These are phyloP conservation scores for Sycobia sp. DNA, from an alignment of 1,140 invertebrate species.

Conservation along the genomic window DNA sequence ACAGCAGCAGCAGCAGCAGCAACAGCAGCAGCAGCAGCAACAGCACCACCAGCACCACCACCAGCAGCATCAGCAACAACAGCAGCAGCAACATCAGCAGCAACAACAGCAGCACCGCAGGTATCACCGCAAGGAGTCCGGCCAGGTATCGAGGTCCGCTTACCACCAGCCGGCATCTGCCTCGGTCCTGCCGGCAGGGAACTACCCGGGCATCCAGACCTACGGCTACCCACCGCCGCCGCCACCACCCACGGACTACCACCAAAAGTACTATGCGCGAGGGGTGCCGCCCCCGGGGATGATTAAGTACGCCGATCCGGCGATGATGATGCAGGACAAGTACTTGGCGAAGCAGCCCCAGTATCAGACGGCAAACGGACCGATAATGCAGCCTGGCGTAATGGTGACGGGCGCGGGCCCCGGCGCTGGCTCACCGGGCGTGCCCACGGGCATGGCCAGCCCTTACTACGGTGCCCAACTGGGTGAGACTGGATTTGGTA, in stretches of 20 bases:
- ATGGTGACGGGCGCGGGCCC: conserved; percentile 39
- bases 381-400: conserved; percentile 41
- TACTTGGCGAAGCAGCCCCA: conserved; percentile 48
- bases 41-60: conserved; percentile 8
- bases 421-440: conserved; percentile 35
- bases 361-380: conserved; percentile 44
- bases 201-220: conserved; percentile 49
- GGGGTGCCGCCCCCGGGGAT: conserved; percentile 42
- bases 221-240: background rate
- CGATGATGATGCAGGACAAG: conserved; percentile 46
- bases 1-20: conserved; percentile 25
- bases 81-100: conserved; percentile 18
- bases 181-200: conserved; percentile 35
- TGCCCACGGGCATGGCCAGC: conserved; percentile 43
- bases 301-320: conserved; percentile 49
- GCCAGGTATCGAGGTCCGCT: conserved; percentile 1
- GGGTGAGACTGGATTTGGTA: background rate
- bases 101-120: conserved; percentile 8
- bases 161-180: background rate
- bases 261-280: conserved; percentile 50
- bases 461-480: conserved; percentile 50
- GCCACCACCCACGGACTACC: conserved; percentile 36
- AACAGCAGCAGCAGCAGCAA: conserved; percentile 13
- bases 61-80: conserved; percentile 18
- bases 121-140: conserved; percentile 15